Conservation (phyloP, 2,888 invertebrate species). For the Drosophila stalkeri region DNA sequence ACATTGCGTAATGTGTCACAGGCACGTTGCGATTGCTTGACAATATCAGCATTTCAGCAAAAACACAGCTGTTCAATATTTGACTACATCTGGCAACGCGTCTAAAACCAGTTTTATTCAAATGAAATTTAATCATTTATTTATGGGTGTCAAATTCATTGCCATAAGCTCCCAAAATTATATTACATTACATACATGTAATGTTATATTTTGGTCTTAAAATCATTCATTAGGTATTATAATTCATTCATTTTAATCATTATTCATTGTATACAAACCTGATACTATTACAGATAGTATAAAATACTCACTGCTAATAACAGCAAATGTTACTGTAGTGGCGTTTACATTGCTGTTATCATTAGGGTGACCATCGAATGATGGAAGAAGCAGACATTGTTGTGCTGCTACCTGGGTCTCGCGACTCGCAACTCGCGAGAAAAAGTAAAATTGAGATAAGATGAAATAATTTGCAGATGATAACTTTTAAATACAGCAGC, state of each 20-base stretch:
- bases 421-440: slow-evolving; percentile 46
- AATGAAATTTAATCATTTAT: neutral
- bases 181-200: neutral
- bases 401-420: slow-evolving; percentile 25
- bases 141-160: neutral
- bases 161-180: neutral
- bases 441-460: slow-evolving; percentile 38
- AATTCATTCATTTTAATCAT: too few species aligned
- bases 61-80: slow-evolving; percentile 34
- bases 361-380: slow-evolving; percentile 25
- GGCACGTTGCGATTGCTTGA: slow-evolving; percentile 60
- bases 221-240: neutral
- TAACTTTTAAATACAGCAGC: slow-evolving; percentile 13
- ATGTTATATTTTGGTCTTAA: neutral
- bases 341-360: slow-evolving; percentile 7
- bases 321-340: slow-evolving; percentile 6
- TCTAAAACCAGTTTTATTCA: neutral
- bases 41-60: slow-evolving; percentile 8
- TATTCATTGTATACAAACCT: neutral
- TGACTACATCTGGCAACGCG: slow-evolving; percentile 22
- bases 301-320: neutral
- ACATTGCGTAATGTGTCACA: slow-evolving; percentile 65
- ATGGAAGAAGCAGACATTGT: slow-evolving; percentile 40
- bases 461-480: slow-evolving; percentile 38
- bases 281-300: neutral